phyloP scores from a whole-genome alignment of 2,797 vertebrate genomes.

The Xyrichtys novacula region DNA sequence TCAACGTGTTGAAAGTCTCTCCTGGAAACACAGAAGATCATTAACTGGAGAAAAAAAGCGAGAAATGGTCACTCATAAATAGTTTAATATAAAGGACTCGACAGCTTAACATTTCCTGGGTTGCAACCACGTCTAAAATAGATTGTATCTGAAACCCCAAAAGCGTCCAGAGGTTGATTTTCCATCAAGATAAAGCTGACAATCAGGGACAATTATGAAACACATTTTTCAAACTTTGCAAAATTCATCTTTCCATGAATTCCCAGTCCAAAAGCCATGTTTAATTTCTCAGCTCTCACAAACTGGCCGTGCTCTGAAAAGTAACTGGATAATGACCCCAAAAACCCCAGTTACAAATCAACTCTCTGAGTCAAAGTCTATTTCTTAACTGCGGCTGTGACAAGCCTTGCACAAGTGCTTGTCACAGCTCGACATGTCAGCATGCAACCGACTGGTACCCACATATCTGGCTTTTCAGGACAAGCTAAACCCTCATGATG shows the following conservation, averaged over 20 bases:
- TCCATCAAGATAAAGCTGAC: neutral
- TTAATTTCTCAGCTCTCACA: conserved; percentile 29
- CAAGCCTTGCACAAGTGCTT: conserved; percentile 46
- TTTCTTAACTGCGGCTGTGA: conserved; percentile 40
- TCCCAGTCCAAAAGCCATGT: neutral
- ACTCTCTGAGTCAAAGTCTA: conserved; percentile 37
- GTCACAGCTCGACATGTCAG: conserved; percentile 48
- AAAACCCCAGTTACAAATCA: conserved; percentile 53
- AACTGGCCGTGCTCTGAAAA: conserved; percentile 6
- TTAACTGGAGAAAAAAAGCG: conserved; percentile 10
- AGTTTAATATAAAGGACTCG: neutral
- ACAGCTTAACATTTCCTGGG: conserved; percentile 16
- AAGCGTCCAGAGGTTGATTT: conserved; percentile 10
- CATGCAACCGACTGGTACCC: conserved; percentile 26
- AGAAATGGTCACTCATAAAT: conserved; percentile 11
- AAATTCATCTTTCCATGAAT: conserved; percentile 22
- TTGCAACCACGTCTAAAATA: neutral
- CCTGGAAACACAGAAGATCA: conserved; percentile 28
- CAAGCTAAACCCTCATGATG: conserved; percentile 21
- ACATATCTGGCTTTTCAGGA: conserved; percentile 28
- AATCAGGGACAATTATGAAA: neutral
- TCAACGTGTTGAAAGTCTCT: conserved; percentile 18
- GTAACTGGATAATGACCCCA: conserved; percentile 49
- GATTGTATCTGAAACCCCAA: neutral
- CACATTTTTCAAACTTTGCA: conserved; percentile 4